These are phyloP conservation scores for Myotis lucifugus DNA, from an alignment of 2,113 vertebrate species.

Conservation along the genomic window DNA sequence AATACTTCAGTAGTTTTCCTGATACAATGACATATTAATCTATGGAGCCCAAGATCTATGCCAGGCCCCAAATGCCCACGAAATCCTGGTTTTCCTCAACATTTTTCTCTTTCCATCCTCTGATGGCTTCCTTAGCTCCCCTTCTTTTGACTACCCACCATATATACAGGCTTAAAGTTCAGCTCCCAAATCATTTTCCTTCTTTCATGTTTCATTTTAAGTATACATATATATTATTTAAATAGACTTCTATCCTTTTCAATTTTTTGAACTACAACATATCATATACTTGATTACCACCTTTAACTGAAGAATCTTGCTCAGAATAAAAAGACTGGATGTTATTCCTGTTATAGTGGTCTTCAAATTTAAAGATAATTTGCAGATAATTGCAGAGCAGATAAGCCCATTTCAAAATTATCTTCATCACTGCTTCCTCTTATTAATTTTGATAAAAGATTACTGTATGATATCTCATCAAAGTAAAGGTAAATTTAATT, in stretches of 20 bases:
- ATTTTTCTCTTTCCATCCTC: not conserved
- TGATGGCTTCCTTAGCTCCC: not conserved
- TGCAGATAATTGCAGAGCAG: not conserved
- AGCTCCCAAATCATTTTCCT: not conserved
- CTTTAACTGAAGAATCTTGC: not conserved
- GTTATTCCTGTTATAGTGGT: not conserved
- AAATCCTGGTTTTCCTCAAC: not conserved
- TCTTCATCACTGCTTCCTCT: constrained; percentile 17
- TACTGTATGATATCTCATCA: constrained; percentile 22
- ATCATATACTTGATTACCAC: constrained; percentile 21
- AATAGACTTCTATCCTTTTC: not conserved
- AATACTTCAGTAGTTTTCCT: not conserved
- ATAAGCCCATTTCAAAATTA: constrained; percentile 19
- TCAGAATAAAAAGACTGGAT: constrained; percentile 10
- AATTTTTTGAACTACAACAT: constrained; percentile 18
- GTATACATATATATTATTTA: not conserved
- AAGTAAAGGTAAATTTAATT: constrained; percentile 42
- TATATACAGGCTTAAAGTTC: not conserved
- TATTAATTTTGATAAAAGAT: not conserved
- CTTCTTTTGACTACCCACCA: not conserved
- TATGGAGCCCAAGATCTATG: not conserved
- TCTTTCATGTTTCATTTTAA: constrained; percentile 18
- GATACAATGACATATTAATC: not conserved
- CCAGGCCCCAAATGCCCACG: not conserved
- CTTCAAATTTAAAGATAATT: constrained; percentile 40